Percentiles rank a stretch among this genome's conserved stretches.
Conservation (phyloP, 2,113 vertebrate species). For the Ailurus styani region DNA sequence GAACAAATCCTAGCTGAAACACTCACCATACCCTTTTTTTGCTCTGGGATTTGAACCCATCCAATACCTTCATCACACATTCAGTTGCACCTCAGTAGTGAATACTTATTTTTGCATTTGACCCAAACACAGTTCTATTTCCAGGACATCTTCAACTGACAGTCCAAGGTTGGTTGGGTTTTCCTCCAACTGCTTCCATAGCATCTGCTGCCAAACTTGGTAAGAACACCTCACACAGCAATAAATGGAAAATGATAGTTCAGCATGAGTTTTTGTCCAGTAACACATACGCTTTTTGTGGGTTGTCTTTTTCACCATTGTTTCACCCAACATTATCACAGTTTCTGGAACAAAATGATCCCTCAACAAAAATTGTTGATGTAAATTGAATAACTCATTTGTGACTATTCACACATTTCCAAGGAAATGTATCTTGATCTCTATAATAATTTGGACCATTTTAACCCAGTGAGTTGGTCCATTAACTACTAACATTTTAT, state of each 20-base stretch:
- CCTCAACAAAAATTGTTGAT: background rate
- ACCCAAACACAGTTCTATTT: background rate
- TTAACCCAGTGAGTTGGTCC: conserved; percentile 5
- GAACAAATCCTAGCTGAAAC: background rate
- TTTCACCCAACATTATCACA: background rate
- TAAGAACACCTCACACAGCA: background rate
- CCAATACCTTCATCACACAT: too few relatives aligned
- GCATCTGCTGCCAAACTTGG: background rate
- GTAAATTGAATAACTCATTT: conserved; percentile 16
- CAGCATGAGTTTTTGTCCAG: background rate
- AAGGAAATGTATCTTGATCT: background rate
- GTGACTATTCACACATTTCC: conserved; percentile 9
- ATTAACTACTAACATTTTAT: conserved; percentile 29
- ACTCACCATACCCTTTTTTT: background rate
- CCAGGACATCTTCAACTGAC: background rate
- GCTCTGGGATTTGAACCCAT: background rate
- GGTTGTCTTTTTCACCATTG: background rate
- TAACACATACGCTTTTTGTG: fast-evolving
- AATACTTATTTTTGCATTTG: background rate
- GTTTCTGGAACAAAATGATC: background rate
- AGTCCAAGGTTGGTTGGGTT: background rate
- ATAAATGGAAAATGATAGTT: background rate
- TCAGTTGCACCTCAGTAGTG: background rate
- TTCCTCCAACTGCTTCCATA: background rate
- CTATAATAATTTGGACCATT: conserved; percentile 4